These are phyloP conservation scores for Choloepus hoffmanni DNA, from an alignment of 2,113 vertebrate genomes.

Conservation along the genomic window DNA sequence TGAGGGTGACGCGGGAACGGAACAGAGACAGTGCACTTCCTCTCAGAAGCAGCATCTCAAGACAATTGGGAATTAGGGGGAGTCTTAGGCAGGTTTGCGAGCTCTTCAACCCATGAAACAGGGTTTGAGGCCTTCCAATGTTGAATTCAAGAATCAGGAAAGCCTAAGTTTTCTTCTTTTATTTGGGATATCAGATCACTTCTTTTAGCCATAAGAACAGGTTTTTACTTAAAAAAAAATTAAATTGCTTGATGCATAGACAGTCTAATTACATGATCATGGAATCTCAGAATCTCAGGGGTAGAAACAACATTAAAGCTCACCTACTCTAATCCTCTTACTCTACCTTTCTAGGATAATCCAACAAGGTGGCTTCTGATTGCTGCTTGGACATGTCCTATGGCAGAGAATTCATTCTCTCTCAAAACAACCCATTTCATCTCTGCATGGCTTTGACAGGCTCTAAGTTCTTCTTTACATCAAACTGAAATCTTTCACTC, in stretches of 20 bases:
- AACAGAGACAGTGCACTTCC: background rate
- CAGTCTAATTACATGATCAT: background rate
- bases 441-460: background rate
- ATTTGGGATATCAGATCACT: background rate
- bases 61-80: background rate
- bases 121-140: background rate
- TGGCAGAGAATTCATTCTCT: background rate
- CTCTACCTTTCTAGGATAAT: background rate
- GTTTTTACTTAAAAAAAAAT: background rate
- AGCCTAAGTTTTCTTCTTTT: slow-evolving; percentile 4
- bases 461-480: background rate
- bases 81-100: background rate
- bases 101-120: background rate
- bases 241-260: slow-evolving; percentile 10
- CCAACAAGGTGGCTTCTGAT: background rate
- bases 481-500: background rate
- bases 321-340: background rate
- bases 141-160: background rate
- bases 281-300: background rate
- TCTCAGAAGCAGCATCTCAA: background rate
- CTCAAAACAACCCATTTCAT: background rate
- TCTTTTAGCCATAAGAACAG: slow-evolving; percentile 30
- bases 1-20: background rate
- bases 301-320: slow-evolving; percentile 21
- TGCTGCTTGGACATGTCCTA: background rate